Conservation (phyloP, 2,113 vertebrate species). For the Rhabdomys dilectus region DNA sequence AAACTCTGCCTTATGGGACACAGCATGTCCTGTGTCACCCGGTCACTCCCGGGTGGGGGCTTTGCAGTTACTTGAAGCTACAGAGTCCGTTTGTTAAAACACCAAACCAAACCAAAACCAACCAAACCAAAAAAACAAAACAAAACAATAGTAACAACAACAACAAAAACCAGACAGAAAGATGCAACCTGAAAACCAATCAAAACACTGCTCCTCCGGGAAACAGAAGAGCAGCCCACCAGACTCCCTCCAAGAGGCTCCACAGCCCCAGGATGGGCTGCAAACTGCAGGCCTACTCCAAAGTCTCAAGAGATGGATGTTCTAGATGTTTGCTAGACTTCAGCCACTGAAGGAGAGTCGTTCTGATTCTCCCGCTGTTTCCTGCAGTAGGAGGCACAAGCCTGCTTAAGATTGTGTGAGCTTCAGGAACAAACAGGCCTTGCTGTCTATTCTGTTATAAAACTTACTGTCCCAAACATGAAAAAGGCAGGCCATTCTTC, state of each 20-base stretch:
- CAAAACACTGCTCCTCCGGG: not conserved
- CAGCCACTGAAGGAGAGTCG: not conserved
- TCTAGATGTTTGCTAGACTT: not conserved
- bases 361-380: not conserved
- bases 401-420: not conserved
- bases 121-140: no score
- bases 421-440: constrained; percentile 3
- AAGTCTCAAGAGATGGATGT: not conserved
- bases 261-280: not conserved
- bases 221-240: not conserved
- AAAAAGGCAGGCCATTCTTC: not conserved
- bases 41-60: not conserved
- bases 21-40: not conserved
- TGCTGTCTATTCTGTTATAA: no score
- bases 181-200: not conserved
- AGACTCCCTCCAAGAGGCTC: not conserved
- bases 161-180: not conserved
- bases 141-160: no score
- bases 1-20: constrained; percentile 45
- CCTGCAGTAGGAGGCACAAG: not conserved
- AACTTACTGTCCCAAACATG: not conserved
- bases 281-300: not conserved
- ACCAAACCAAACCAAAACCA: no score
- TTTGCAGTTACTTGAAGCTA: not conserved
- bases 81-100: not conserved